Evolutionary conservation across 2,113 vertebrate genomes (phyloP).

Genomic region (Astatoreochromis straeleni): DNA sequence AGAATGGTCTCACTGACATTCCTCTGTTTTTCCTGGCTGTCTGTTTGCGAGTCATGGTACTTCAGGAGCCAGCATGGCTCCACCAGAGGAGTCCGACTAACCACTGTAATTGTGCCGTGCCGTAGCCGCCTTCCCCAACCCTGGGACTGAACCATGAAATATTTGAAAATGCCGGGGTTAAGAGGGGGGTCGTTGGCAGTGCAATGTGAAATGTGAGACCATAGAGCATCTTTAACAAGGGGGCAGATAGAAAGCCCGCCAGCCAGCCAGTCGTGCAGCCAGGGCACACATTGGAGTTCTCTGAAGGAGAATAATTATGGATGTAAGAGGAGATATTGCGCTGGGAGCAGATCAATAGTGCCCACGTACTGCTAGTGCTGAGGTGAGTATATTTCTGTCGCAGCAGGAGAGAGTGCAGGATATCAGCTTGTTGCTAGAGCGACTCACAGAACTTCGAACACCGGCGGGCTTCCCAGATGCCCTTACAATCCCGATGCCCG

Average conservation of each 20-base stretch:
- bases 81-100: conserved; percentile 64
- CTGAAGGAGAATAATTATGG: conserved; percentile 64
- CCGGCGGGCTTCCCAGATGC: conserved; percentile 38
- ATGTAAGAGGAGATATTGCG: conserved; percentile 64
- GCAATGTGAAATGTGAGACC: conserved; percentile 54
- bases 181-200: conserved; percentile 52
- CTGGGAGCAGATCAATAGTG: conserved; percentile 64
- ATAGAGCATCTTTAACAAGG: conserved; percentile 58
- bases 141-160: conserved; percentile 67
- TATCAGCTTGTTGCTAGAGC: conserved; percentile 56
- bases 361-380: conserved; percentile 46
- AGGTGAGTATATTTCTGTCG: conserved; percentile 53
- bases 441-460: conserved; percentile 46
- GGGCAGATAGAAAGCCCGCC: conserved; percentile 29
- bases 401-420: conserved; percentile 53
- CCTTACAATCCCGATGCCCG: conserved; percentile 29
- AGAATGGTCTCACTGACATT: conserved; percentile 37
- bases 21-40: conserved; percentile 62
- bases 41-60: conserved; percentile 54
- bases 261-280: conserved; percentile 7
- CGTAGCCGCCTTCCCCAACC: conserved; percentile 55
- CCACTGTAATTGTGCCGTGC: conserved; percentile 64
- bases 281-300: conserved; percentile 24
- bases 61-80: conserved; percentile 53
- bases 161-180: conserved; percentile 64